Conservation (phyloP, 2,888 invertebrate species). For the Petrolisthes cinctipes region DNA sequence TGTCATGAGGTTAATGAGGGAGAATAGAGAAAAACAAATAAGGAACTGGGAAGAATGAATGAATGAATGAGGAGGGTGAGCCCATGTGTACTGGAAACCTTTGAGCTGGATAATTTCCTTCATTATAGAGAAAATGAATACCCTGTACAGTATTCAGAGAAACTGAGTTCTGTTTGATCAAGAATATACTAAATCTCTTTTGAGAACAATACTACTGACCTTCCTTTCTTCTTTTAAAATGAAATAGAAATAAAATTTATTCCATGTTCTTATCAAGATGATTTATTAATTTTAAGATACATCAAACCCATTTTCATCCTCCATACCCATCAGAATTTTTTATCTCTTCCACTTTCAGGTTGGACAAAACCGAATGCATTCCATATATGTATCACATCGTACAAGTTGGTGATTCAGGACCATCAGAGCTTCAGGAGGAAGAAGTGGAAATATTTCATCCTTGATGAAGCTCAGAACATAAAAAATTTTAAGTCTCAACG, state of each 20-base stretch:
- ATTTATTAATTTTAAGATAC: no score
- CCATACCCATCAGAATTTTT: neutral
- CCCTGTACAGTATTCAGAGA: no score
- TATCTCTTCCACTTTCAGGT: conserved; percentile 70
- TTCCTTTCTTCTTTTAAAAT: neutral
- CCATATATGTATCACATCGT: conserved; percentile 97
- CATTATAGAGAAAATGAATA: no score
- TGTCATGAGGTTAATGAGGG: no score
- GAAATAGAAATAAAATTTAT: neutral
- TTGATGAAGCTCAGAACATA: conserved; percentile 99
- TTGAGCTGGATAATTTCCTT: no score
- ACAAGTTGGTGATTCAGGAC: conserved; percentile 98
- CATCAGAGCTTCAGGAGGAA: conserved; percentile 96
- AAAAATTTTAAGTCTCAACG: conserved; percentile 99
- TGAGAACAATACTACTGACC: neutral
- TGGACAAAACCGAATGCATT: conserved; percentile 99
- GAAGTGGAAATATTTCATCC: conserved; percentile 97
- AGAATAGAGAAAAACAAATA: no score
- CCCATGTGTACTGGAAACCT: no score
- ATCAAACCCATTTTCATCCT: no score
- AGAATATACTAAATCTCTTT: neutral
- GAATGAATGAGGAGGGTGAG: no score
- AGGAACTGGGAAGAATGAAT: no score
- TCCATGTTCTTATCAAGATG: no score
- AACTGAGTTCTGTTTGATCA: no score